Base-by-base conservation (phyloP, 2,797 vertebrate genomes). In the Pseudochirops corinnae region DNA sequence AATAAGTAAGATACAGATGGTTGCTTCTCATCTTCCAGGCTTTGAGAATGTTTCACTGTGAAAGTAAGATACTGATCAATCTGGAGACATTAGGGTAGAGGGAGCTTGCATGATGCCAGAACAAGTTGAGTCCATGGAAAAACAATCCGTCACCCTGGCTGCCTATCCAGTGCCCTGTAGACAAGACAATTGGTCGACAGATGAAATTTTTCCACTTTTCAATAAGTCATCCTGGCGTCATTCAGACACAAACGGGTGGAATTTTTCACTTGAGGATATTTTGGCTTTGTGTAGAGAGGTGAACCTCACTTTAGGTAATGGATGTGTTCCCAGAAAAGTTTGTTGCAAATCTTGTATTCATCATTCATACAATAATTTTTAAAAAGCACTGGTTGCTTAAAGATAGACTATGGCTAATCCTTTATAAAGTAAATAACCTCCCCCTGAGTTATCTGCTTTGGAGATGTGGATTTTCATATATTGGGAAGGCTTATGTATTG, bases 1-100 rank as follows among this genome's bases (percentile, higher is more conserved):
- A 87, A 87, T 87, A 87, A 87, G 74, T 46, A 87, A 46, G 74
- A 87, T 87, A 87, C 74, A 87, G 74, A 87, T 87, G 74, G 74
- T 87, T 87, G 18, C 74, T 87, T 87, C 74, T 87, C 74, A 87
- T 87, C 74, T 50, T 87, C 74, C 74, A 87, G 74, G 39, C 74
- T 87, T 82, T 87, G 74, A 21, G 21, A 50, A 87, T 46, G 74
- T 87, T 87, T 87, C 39, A 87, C 74, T 87, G 74, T 26, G 74
- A 50, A 87, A 87, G 74, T 39, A 87, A 87, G 39, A 87, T 50
- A 87, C 74, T 87, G 74, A 87, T 87, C 74, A 87, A 50, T 87
- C 74, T 87, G 74, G 74, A 87, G 21, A 87, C 39, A 50, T 39
- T 46, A 50, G 74, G 7, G 74, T 87, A 24, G 74, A 50, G 46